Conservation (phyloP, 2,797 vertebrate species). For the Lerista edwardsae region DNA sequence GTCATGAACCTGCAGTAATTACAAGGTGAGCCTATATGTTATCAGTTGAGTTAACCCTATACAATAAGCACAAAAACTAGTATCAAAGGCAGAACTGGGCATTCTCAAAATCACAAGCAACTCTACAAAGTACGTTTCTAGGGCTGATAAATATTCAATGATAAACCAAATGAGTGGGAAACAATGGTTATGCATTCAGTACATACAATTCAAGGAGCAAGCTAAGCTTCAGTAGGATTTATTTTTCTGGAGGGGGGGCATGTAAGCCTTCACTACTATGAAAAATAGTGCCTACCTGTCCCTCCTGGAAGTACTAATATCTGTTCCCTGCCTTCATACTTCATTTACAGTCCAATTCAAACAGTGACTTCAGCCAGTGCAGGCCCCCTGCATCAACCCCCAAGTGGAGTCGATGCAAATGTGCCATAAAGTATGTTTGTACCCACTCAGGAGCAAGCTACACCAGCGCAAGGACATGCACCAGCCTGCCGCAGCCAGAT, state of each 20-base stretch:
- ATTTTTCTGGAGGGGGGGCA: no score
- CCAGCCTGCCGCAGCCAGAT: no score
- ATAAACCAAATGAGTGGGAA: background rate
- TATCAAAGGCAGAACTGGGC: background rate
- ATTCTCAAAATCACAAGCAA: background rate
- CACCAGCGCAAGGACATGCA: no score
- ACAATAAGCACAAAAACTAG: background rate
- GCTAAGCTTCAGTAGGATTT: background rate
- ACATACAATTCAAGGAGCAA: background rate
- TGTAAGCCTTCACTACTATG: background rate
- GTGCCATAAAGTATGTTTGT: no score
- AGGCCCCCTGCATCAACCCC: no score
- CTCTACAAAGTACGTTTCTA: background rate
- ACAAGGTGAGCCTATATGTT: background rate
- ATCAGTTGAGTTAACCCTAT: background rate
- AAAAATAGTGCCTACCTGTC: background rate
- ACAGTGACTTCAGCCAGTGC: no score
- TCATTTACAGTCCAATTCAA: no score
- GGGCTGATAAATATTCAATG: no score
- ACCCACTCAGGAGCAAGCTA: no score
- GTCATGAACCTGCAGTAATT: background rate
- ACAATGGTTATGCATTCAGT: no score
- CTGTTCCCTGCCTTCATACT: background rate
- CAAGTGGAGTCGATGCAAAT: no score
- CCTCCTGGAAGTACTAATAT: background rate